A percentile compares a stretch with the other conserved stretches of the same genome.
Conservation (phyloP, 2,113 vertebrate genomes). For the Peucedramus taeniatus region DNA sequence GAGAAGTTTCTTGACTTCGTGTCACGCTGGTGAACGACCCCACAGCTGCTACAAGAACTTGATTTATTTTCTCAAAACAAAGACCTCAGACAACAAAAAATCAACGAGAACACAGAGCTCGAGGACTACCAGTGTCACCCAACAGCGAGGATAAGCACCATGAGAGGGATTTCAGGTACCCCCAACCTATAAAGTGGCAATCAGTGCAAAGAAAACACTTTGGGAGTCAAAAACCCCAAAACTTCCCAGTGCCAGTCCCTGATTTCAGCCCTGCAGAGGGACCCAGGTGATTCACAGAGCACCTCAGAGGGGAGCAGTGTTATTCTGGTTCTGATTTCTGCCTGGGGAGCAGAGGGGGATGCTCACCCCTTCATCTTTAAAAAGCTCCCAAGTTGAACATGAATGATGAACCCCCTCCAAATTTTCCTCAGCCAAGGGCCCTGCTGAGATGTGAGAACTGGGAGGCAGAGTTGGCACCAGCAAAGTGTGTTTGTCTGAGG, state of each 20-base stretch:
- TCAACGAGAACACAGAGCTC: constrained; percentile 47
- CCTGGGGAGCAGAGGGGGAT: neutral
- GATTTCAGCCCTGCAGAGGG: neutral
- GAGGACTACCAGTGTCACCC: constrained; percentile 41
- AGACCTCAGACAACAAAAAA: constrained; percentile 45
- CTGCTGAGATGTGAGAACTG: neutral
- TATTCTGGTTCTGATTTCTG: neutral
- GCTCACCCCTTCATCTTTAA: neutral
- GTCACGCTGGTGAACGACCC: constrained; percentile 75
- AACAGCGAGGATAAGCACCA: constrained; percentile 74
- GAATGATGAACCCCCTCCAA: neutral
- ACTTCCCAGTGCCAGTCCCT: neutral
- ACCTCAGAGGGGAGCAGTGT: neutral
- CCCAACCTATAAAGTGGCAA: constrained; percentile 70
- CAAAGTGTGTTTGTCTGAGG: neutral
- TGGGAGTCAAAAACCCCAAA: constrained; percentile 5
- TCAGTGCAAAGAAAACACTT: constrained; percentile 74
- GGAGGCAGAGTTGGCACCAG: neutral
- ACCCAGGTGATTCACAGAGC: neutral
- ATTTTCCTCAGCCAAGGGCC: neutral
- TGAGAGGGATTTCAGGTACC: constrained; percentile 54
- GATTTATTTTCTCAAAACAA: constrained; percentile 59
- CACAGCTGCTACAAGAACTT: constrained; percentile 70
- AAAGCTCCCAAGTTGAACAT: neutral
- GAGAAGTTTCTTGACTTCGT: constrained; percentile 66